Evolutionary conservation across 2,888 invertebrate species (phyloP).

Genomic region (Lymantria dispar): DNA sequence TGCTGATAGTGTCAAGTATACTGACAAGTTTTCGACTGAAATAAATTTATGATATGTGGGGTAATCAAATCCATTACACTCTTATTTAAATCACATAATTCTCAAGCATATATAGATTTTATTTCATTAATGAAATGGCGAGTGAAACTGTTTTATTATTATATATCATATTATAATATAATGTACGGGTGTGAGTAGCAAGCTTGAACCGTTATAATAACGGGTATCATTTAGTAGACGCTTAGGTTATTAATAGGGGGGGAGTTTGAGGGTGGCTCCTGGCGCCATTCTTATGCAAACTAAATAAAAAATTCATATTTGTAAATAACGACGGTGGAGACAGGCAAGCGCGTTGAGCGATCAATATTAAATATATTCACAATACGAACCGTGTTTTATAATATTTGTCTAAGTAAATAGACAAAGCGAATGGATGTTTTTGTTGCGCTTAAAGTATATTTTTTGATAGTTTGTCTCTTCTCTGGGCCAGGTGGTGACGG

Average conservation of each 20-base stretch:
- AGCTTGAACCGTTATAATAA: conserved; percentile 39
- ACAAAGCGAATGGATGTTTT: too few species aligned
- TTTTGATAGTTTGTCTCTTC: too few species aligned
- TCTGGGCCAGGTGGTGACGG: too few species aligned
- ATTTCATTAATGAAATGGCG: conserved; percentile 6
- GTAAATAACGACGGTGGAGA: conserved; percentile 45
- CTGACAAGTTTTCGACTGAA: too few species aligned
- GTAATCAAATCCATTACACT: too few species aligned
- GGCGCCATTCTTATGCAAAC: conserved; percentile 57
- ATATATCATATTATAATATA: conserved; percentile 17
- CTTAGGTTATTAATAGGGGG: conserved; percentile 58
- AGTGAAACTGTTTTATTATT: conserved; percentile 4
- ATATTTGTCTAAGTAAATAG: too few species aligned
- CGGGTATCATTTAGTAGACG: conserved; percentile 53
- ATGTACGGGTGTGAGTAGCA: conserved; percentile 20
- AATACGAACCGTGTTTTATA: not conserved
- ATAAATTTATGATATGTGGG: too few species aligned
- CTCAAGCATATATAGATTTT: not conserved
- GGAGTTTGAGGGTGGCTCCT: conserved; percentile 38
- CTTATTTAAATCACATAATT: too few species aligned
- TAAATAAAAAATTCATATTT: conserved; percentile 60
- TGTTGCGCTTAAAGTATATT: too few species aligned
- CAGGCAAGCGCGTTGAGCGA: conserved; percentile 31
- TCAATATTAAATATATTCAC: conserved; percentile 29
- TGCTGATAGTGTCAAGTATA: too few species aligned